Evolutionary conservation across 2,888 invertebrate genomes (phyloP), one percentile per base, ranked within the genome.

Genomic region (Callosobruchus maculatus): DNA sequence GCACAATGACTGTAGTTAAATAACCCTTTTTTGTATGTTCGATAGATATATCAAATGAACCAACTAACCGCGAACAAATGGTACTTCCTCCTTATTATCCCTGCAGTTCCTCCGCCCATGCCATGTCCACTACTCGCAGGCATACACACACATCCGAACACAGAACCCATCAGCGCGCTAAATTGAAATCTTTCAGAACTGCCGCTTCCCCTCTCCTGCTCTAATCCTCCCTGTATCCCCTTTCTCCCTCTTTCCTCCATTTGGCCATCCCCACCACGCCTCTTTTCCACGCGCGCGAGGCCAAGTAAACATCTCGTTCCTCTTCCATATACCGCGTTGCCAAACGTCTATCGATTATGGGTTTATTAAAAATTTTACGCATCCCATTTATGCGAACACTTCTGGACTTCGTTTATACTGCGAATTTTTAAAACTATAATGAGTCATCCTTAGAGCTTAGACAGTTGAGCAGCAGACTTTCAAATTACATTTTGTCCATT

Each of bases 141-240:
- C 68, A 68, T 68, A 76, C 76, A 70, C 74, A 77, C 74, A 76
- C 74, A 66, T 67, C 71, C 76, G 78, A 76, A 77, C 76, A 79
- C 77, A 79, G 73, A 78, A 77, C 73, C 84, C 83, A 83, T 83
- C 84, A 83, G 83, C 82, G 83, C 83, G 84, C 84, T 84, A 86
- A 85, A 86, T 86, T 86, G 86, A 86, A 86, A 86, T 86, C 86
- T 86, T 85, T 85, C 84, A 83, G 84, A 84, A 82, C 82, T 81
- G 81, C 82, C 82, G 81, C 81, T 80, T 80, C 81, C 82, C 49
- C 49, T 49, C 49, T 49, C 49, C 18, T 49, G 49, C 49, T 49
- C 49, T 49, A 49, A 49, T 49, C 49, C 49, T 49, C 79, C 80
- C 79, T 26, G 71, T 31, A 20, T 22, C 26, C 68, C 22, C 13